phyloP scores from a whole-genome alignment of 2,113 vertebrate species.

The Upupa epops region DNA sequence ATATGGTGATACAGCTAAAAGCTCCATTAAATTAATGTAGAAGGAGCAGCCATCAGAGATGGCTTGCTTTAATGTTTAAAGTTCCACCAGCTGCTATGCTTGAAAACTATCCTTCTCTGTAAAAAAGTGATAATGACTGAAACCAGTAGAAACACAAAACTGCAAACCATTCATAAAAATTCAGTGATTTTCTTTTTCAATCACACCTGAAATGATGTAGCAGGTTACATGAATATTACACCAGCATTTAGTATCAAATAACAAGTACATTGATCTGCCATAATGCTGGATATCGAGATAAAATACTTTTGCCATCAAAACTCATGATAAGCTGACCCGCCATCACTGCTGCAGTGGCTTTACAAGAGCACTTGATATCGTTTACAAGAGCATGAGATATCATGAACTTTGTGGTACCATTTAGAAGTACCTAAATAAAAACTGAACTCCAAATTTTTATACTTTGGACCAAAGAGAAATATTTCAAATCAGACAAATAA shows the following conservation, averaged over 20 bases:
- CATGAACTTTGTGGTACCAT: neutral
- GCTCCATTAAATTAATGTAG: slow-evolving; percentile 34
- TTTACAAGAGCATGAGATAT: too few relatives aligned
- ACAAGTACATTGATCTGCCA: fast-evolving
- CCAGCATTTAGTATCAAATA: neutral
- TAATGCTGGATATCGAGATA: neutral
- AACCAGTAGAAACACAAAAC: neutral
- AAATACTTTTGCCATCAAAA: neutral
- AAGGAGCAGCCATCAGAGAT: neutral
- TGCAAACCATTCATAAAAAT: neutral
- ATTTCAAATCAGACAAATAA: neutral
- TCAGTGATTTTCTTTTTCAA: neutral
- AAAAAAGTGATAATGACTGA: neutral
- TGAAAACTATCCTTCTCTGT: neutral
- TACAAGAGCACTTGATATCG: neutral
- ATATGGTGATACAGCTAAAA: slow-evolving; percentile 24
- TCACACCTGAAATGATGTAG: neutral
- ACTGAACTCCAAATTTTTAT: neutral
- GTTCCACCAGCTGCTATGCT: neutral
- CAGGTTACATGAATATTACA: neutral
- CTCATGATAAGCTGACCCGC: neutral
- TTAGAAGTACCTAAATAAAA: too few relatives aligned
- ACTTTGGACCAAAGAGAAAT: neutral
- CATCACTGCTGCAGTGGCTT: neutral
- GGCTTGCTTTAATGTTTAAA: slow-evolving; percentile 38